Conservation (phyloP, 2,113 vertebrate species). For the Cyprinus carpio region DNA sequence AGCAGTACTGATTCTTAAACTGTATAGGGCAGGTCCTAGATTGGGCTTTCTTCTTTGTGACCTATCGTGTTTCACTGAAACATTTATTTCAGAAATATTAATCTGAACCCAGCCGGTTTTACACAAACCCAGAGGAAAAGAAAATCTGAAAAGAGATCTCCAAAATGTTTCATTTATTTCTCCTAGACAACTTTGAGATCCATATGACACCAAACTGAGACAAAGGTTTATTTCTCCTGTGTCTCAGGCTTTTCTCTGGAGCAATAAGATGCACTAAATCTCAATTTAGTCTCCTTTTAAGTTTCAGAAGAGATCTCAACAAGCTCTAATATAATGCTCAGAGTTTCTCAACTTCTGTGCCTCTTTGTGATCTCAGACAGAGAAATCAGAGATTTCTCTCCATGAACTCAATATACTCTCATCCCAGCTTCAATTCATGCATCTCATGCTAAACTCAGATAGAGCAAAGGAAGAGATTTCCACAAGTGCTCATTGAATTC, state of each 20-base stretch:
- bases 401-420: slow-evolving; percentile 13
- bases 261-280: slow-evolving; percentile 14
- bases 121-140: neutral
- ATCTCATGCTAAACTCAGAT: neutral
- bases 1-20: too few species aligned
- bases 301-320: too few species aligned
- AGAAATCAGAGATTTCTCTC: neutral
- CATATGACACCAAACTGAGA: slow-evolving; percentile 15
- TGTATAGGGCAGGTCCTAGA: too few species aligned
- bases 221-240: slow-evolving; percentile 8
- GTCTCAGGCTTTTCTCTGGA: slow-evolving; percentile 8
- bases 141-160: slow-evolving; percentile 11
- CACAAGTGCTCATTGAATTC: slow-evolving; percentile 4
- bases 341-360: slow-evolving; percentile 13
- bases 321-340: slow-evolving; percentile 16
- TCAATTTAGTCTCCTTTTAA: neutral
- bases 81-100: too few species aligned
- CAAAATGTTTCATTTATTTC: slow-evolving; percentile 9
- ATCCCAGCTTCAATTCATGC: neutral
- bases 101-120: too few species aligned
- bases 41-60: too few species aligned
- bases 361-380: slow-evolving; percentile 17
- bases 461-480: slow-evolving; percentile 1
- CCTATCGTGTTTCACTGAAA: too few species aligned
- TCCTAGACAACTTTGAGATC: slow-evolving; percentile 18